Evolutionary conservation across 2,797 vertebrate genomes (phyloP), one percentile per base, ranked within the genome.

Genomic region (Acanthopagrus latus): DNA sequence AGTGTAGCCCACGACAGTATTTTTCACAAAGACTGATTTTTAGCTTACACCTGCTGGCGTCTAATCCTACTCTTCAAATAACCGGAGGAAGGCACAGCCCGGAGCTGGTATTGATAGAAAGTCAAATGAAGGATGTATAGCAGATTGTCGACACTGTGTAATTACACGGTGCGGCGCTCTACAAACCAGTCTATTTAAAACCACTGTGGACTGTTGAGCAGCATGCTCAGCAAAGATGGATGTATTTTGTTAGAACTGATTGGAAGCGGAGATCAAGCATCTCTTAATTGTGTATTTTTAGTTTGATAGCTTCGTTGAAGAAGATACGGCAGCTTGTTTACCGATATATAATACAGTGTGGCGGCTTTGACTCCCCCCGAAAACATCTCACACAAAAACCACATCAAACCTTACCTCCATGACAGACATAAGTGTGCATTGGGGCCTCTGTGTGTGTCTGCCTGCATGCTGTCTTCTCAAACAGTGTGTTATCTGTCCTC

Each of bases 91-190:
- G 69, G n/a, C 68, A 21, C 55, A 58, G 54, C 48, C 63, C n/a
- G 0, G 46, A 14, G 46, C 54, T 62, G 27, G n/a, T 77, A 79
- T 62, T 64, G 70, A 74, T 55, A 74, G 74, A 83, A 75, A 76
- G 80, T 88, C 74, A 83, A 82, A 83, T 68, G 80, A 80, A 83
- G 74, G 71, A 88, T 83, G 16, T 67, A 76, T 41, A 74, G 76
- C 74, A 77, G 80, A 80, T 67, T 85, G 80, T 77, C 47, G 8
- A 73, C 77, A 56, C 76, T 78, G 55, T 89, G 59, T 76, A 84
- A 84, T 80, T 82, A 82, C 75, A 85, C 20, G 18, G 18, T 67
- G 62, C 20, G 3, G 48, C 47, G 65, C 76, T 79, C 47, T 64
- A 74, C 71, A 74, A 81, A 71, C 52, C 66, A 27, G 78, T 81